These are phyloP conservation scores for Fragum whitleyi DNA, from an alignment of 2,888 invertebrate species.

Conservation along the genomic window DNA sequence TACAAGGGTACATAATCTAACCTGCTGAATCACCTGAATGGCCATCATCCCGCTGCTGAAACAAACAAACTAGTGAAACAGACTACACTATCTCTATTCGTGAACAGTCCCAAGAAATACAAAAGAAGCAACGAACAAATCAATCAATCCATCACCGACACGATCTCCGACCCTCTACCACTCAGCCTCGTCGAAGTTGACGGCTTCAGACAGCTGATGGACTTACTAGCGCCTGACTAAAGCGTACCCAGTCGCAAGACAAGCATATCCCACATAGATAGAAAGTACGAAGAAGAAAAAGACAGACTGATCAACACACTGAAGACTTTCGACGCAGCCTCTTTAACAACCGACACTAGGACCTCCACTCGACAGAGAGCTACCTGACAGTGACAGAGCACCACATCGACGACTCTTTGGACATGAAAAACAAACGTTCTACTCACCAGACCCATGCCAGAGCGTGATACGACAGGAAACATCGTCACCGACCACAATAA, in stretches of 20 bases:
- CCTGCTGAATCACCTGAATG: too few species aligned
- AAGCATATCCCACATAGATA: background rate
- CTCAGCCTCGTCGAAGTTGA: background rate
- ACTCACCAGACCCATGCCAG: conserved; percentile 28
- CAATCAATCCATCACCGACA: background rate
- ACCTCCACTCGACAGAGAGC: conserved; percentile 31
- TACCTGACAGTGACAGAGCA: conserved; percentile 44
- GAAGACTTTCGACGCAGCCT: background rate
- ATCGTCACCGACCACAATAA: conserved; percentile 12
- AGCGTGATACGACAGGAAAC: conserved; percentile 26
- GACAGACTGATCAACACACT: background rate
- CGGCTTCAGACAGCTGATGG: too few species aligned
- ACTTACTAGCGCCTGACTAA: background rate
- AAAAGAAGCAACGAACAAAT: background rate
- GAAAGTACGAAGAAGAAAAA: background rate
- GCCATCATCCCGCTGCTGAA: too few species aligned
- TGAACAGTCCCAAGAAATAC: too few species aligned
- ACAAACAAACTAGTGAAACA: too few species aligned
- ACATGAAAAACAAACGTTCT: conserved; percentile 28
- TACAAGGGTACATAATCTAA: too few species aligned
- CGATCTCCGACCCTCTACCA: background rate
- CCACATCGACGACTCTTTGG: conserved; percentile 27
- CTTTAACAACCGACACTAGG: conserved; percentile 39
- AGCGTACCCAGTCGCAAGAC: background rate
- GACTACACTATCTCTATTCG: too few species aligned